Evolutionary conservation across 2,797 vertebrate genomes (phyloP), one percentile per base, ranked within the genome.

Genomic region (Sebastes melanostomus): DNA sequence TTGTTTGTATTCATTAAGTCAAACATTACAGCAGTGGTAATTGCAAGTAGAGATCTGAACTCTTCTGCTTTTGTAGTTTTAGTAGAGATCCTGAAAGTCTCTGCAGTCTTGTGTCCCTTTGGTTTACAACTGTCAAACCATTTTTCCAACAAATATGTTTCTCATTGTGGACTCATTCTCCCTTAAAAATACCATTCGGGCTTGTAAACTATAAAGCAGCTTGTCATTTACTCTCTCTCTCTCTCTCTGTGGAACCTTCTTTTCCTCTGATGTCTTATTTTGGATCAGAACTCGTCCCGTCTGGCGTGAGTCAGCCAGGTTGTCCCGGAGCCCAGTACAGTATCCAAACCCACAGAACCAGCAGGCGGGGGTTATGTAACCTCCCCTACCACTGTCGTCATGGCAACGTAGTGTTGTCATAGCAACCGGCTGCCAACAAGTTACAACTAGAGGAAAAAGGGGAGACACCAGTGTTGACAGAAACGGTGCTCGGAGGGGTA

Each of bases 351-450:
- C 66, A 8, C 86, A 77, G 56, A n/a, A 59, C 54, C 58, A 16
- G 62, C 59, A 13, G 59, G 82, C 65, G 79, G 70, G n/a, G 30
- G 65, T 92, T 93, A 91, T 83, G 87, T 87, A 90, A 94, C 68
- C 22, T 14, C 27, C 46, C 46, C 46, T 5, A 14, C 74, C 54
- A 8, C 66, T 20, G 78, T 75, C 74, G 81, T 59, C 86, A 82
- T 73, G 80, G 82, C 72, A 91, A 90, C 84, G 62, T 4, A 4
- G 25, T 78, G 86, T 84, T 89, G 84, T 77, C 84, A 89, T 86
- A 72, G 89, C 81, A 91, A 92, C 90, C n/a, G 5, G 60, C 52
- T 60, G 66, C 78, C 85, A 92, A 88, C 69, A 86, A 76, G 68
- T 85, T 77, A 81, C 77, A 82, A 79, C 76, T 22, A 16, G 83